Base-by-base conservation (phyloP, 2,113 vertebrate species). In the Charadrius vociferus region DNA sequence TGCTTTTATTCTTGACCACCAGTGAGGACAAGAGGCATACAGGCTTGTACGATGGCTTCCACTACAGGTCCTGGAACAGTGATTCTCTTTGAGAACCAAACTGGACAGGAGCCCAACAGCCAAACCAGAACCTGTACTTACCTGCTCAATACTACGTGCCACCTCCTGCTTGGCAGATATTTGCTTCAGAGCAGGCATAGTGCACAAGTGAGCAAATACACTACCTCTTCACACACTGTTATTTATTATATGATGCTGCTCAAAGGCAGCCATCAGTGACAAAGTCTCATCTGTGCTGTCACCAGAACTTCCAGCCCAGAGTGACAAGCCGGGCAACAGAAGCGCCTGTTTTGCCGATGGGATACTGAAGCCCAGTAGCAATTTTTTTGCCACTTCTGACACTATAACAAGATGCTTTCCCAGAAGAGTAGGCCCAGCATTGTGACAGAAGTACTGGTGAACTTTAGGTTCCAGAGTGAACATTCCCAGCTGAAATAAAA, bases 101-200 rank as follows among this genome's bases (percentile, higher is more conserved):
- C 11, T 9, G 41, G 65, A 17, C 21, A 36, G 66, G 26, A 74
- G 10, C 15, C 45, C 62, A 50, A 45, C 23, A 68, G 37, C 18
- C 72, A 62, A 73, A 73, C 23, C n/a, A 77, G 53, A 61, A 66
- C 24, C 37, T 29, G 27, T 16, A 47, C 65, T 55, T 71, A 67
- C 36, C 80, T 93, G 65, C 80, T 56, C 4, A 0, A 5, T 12
- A 14, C 3, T 5, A 20, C 4, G 0, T n/a, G 45, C 61, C n/a
- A 12, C 82, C 74, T 87, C 67, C 41, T 30, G 24, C 72, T 61
- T 20, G 12, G 24, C 1, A 3, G 36, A 8, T 9, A 5, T 17
- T 55, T 49, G 17, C 66, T 65, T 29, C 36, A 20, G 41, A 26
- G 32, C 29, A 58, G 56, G 56, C 0, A 1, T 5, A 26, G 29